Evolutionary conservation across 2,113 vertebrate species (phyloP).

Genomic region (Pelusios castaneus): DNA sequence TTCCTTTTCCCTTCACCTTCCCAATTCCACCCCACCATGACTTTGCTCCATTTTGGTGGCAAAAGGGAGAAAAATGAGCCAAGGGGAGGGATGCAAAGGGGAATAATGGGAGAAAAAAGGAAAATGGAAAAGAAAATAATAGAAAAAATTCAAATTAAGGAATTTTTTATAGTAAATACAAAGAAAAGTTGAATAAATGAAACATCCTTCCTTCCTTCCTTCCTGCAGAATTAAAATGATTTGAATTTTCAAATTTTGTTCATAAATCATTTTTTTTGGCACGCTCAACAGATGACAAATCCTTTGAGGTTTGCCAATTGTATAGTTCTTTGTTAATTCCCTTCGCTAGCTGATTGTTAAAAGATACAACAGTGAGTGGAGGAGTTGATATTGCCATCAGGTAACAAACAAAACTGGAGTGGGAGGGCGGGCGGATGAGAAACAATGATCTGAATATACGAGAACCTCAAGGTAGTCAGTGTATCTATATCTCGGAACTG

Average conservation of each 20-base stretch:
- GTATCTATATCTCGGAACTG: background rate
- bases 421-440: background rate
- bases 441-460: background rate
- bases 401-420: background rate
- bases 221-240: constrained; percentile 13
- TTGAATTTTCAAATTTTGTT: background rate
- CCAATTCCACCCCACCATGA: background rate
- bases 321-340: constrained; percentile 18
- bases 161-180: background rate
- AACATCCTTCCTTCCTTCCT: background rate
- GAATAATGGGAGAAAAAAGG: background rate
- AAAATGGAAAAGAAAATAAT: background rate
- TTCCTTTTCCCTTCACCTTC: background rate
- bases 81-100: background rate
- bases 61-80: background rate
- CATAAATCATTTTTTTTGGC: background rate
- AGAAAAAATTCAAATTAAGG: background rate
- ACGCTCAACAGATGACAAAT: constrained; percentile 30
- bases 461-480: accelerated
- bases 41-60: background rate
- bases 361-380: background rate
- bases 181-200: background rate
- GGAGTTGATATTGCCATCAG: background rate
- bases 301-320: background rate
- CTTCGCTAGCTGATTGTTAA: constrained; percentile 50